These are phyloP conservation scores for Alexandromys fortis DNA, from an alignment of 2,113 vertebrate species.

Conservation along the genomic window DNA sequence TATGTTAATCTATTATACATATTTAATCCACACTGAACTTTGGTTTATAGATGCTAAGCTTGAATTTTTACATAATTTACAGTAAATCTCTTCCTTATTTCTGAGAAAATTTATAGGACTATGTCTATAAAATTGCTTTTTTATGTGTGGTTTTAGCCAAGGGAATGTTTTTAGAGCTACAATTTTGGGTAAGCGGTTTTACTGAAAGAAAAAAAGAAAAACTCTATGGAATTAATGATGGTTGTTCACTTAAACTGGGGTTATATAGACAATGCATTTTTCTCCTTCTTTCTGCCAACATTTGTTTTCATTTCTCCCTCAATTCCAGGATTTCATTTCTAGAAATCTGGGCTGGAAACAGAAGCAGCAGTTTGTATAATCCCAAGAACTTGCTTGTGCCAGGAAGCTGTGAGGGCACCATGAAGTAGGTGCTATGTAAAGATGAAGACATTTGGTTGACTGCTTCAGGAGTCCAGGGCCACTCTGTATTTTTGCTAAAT, in stretches of 20 bases:
- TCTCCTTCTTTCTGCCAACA: conserved; percentile 70
- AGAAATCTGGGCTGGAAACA: conserved; percentile 76
- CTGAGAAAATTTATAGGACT: conserved; percentile 67
- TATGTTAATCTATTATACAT: conserved; percentile 5
- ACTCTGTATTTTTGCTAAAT: conserved; percentile 63
- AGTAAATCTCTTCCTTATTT: conserved; percentile 64
- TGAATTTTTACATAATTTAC: conserved; percentile 63
- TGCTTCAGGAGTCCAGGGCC: conserved; percentile 49
- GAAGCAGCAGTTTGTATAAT: conserved; percentile 76
- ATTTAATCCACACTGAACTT: conserved; percentile 47
- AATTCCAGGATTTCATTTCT: conserved; percentile 78
- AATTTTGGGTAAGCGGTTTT: conserved; percentile 72
- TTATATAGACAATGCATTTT: conserved; percentile 73
- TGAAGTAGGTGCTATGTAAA: conserved; percentile 64
- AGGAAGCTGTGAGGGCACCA: conserved; percentile 65
- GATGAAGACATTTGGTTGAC: conserved; percentile 62
- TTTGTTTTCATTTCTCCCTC: conserved; percentile 78
- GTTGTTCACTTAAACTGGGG: conserved; percentile 69
- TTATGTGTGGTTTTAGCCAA: conserved; percentile 67
- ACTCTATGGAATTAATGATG: conserved; percentile 68
- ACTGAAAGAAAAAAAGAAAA: conserved; percentile 44
- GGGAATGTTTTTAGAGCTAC: conserved; percentile 65
- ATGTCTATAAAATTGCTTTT: conserved; percentile 67
- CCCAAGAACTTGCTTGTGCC: conserved; percentile 70
- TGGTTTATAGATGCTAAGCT: conserved; percentile 32